A percentile compares a stretch with the other conserved stretches of the same genome.
Conservation (phyloP, 2,113 vertebrate genomes). For the Odontesthes bonariensis region DNA sequence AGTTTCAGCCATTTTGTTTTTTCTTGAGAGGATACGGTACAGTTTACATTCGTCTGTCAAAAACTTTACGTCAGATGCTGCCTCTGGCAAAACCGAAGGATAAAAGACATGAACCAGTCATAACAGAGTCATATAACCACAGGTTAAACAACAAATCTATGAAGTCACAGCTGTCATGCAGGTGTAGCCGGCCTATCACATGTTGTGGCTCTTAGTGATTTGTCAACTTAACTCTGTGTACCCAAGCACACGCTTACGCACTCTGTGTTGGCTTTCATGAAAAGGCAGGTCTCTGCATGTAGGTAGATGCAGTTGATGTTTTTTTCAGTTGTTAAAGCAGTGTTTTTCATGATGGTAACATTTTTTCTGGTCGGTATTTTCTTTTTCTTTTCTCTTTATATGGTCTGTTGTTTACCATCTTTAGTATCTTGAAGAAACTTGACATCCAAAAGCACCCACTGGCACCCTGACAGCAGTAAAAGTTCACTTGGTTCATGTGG, state of each 20-base stretch:
- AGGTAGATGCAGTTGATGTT: constrained; percentile 17
- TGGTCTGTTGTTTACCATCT: neutral
- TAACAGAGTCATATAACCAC: neutral
- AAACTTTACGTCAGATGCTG: neutral
- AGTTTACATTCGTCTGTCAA: neutral
- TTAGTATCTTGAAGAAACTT: neutral
- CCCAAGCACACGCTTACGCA: neutral
- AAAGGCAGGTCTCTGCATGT: constrained; percentile 48
- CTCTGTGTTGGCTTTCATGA: neutral
- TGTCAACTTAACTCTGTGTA: constrained; percentile 8
- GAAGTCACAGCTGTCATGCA: constrained; percentile 16
- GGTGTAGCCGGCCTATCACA: constrained; percentile 25
- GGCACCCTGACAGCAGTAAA: too few relatives aligned
- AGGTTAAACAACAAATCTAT: neutral
- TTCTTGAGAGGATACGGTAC: neutral
- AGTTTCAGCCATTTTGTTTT: neutral
- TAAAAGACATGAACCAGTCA: neutral
- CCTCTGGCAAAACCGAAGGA: too few relatives aligned
- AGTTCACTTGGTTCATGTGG: too few relatives aligned
- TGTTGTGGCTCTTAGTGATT: constrained; percentile 18
- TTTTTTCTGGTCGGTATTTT: neutral
- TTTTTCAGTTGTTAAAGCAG: constrained; percentile 33
- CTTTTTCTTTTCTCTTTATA: neutral
- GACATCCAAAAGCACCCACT: too few relatives aligned
- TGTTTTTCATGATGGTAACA: constrained; percentile 9